phyloP scores from a whole-genome alignment of 2,888 invertebrate species.

The Microplitis deprimator region DNA sequence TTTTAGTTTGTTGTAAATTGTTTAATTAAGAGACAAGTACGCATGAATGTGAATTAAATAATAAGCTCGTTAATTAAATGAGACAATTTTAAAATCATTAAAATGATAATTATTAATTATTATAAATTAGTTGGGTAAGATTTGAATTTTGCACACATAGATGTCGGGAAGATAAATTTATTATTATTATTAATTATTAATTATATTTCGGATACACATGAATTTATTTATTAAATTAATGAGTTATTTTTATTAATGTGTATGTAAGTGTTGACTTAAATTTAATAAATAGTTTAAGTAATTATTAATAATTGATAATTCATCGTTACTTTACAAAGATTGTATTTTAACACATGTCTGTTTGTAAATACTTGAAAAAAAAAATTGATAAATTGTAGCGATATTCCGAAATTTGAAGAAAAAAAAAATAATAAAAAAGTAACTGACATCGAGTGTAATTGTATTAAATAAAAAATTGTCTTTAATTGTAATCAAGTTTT shows the following conservation, averaged over 20 bases:
- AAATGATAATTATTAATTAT: not conserved
- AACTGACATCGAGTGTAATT: conserved; percentile 1
- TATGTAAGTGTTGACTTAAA: not conserved
- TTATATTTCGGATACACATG: conserved; percentile 21
- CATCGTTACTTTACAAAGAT: not conserved
- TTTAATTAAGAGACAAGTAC: not conserved
- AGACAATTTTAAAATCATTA: not conserved
- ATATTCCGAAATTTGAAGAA: not conserved
- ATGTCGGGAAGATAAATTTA: not conserved
- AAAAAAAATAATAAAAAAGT: not conserved
- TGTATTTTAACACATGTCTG: not conserved
- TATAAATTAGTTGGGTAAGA: not conserved
- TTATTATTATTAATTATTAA: not conserved
- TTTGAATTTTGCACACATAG: not conserved
- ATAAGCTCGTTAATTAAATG: not conserved
- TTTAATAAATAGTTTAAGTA: not conserved
- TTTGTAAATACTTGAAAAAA: not conserved
- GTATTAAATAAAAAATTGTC: not conserved
- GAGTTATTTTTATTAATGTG: too few species aligned
- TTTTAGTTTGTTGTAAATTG: not conserved
- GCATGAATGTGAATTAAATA: not conserved
- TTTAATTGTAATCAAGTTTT: not conserved
- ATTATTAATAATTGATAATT: not conserved
- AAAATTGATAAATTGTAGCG: not conserved
- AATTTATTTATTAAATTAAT: not conserved